Evolutionary conservation across 2,113 vertebrate species (phyloP).

Genomic region (Carassius gibelio): DNA sequence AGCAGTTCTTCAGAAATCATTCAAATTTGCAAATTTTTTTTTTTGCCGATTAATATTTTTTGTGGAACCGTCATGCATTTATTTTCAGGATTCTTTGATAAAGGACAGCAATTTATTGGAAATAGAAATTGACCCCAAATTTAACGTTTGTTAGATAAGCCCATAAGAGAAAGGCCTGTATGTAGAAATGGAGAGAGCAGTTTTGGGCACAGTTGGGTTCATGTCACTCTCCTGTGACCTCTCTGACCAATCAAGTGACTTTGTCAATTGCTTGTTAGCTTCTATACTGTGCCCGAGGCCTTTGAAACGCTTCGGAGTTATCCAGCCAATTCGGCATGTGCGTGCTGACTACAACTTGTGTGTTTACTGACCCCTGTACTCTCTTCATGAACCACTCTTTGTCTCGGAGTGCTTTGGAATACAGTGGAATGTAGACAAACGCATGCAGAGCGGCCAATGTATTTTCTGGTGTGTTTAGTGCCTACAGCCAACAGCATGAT

Average conservation of each 20-base stretch:
- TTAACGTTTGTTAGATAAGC: not conserved
- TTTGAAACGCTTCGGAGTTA: constrained; percentile 62
- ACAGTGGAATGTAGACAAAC: constrained; percentile 12
- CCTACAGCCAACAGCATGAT: not conserved
- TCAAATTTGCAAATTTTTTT: not conserved
- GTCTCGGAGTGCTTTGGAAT: constrained; percentile 27
- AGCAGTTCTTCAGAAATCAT: not conserved
- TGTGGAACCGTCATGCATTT: not conserved
- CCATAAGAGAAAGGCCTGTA: not conserved
- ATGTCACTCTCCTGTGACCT: not conserved
- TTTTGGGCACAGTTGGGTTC: not conserved
- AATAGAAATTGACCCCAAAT: too few species aligned
- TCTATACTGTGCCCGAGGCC: constrained; percentile 52
- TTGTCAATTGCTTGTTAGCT: constrained; percentile 61
- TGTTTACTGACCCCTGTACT: constrained; percentile 10
- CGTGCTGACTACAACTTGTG: constrained; percentile 32
- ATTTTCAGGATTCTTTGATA: not conserved
- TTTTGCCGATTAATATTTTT: not conserved
- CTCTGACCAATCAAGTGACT: constrained; percentile 40
- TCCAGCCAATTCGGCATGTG: constrained; percentile 58
- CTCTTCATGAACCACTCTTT: constrained; percentile 17
- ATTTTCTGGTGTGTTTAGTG: not conserved
- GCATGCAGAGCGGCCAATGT: not conserved
- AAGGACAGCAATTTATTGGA: too few species aligned
- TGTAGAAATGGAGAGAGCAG: not conserved